phyloP scores from a whole-genome alignment of 2,113 vertebrate species.

The Stercorarius parasiticus region DNA sequence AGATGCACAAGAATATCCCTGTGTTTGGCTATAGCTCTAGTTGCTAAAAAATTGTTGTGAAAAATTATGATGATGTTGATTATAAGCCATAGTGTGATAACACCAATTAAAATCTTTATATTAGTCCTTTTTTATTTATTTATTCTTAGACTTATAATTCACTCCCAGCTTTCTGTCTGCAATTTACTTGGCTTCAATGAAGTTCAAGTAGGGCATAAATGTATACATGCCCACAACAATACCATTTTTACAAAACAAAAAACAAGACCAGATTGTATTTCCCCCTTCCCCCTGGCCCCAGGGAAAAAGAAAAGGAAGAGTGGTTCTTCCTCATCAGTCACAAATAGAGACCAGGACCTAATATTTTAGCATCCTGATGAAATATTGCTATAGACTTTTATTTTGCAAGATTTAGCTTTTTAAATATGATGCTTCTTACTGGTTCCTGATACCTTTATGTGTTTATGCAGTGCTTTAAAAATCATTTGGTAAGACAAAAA shows the following conservation, averaged over 20 bases:
- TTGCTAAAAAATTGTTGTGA: background rate
- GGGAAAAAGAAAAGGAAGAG: background rate
- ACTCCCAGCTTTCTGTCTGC: background rate
- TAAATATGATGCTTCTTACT: background rate
- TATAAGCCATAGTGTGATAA: background rate
- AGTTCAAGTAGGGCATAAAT: background rate
- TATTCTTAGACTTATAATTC: background rate
- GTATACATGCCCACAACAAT: background rate
- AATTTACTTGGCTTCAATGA: background rate
- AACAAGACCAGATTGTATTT: background rate
- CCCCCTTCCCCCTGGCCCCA: background rate
- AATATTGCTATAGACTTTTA: background rate
- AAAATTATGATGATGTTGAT: background rate
- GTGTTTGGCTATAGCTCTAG: background rate
- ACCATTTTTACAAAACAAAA: background rate
- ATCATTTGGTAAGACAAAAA: background rate
- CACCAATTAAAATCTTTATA: background rate
- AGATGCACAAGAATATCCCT: background rate
- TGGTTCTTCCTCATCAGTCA: background rate
- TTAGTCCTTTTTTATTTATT: background rate
- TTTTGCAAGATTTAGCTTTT: background rate
- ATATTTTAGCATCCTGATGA: background rate
- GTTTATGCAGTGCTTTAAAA: background rate
- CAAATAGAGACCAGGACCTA: background rate
- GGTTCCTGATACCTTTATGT: background rate